Percentiles rank a stretch among this genome's conserved stretches.
phyloP scores from a whole-genome alignment of 2,888 invertebrate species.

The Lepidocyrtinus sp. region DNA sequence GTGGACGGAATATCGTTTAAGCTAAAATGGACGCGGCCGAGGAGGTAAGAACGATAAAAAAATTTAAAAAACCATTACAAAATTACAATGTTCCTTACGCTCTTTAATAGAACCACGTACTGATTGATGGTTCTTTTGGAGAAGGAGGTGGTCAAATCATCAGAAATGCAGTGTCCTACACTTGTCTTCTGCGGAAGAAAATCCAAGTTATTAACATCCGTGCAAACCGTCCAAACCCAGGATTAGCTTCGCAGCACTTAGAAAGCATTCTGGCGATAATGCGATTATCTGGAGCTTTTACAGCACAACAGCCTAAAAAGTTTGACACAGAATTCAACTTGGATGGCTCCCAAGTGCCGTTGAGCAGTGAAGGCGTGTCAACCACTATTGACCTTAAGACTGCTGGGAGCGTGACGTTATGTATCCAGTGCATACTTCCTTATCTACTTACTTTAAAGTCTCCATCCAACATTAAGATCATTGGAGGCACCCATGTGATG shows the following conservation, averaged over 20 bases:
- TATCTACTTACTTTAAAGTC: slow-evolving; percentile 59
- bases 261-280: slow-evolving; percentile 66
- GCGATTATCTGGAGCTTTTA: slow-evolving; percentile 60
- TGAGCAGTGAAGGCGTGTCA: slow-evolving; percentile 39
- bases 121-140: slow-evolving; percentile 64
- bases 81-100: no score
- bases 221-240: slow-evolving; percentile 67
- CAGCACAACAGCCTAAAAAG: slow-evolving; percentile 38
- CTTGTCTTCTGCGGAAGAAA: slow-evolving; percentile 55
- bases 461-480: slow-evolving; percentile 54
- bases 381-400: slow-evolving; percentile 65
- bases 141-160: slow-evolving; percentile 69
- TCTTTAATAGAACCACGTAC: slow-evolving; percentile 36
- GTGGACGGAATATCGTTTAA: no score
- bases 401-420: slow-evolving; percentile 61
- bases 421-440: slow-evolving; percentile 66
- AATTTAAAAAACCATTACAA: no score
- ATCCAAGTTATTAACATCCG: slow-evolving; percentile 63
- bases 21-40: no score
- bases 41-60: no score
- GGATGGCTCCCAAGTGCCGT: slow-evolving; percentile 51
- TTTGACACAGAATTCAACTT: slow-evolving; percentile 61
- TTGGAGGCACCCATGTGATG: slow-evolving; percentile 67
- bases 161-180: slow-evolving; percentile 63
- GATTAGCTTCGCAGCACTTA: slow-evolving; percentile 66